These are phyloP conservation scores for Agrilus biguttatus DNA, from an alignment of 2,888 invertebrate genomes.

Conservation along the genomic window DNA sequence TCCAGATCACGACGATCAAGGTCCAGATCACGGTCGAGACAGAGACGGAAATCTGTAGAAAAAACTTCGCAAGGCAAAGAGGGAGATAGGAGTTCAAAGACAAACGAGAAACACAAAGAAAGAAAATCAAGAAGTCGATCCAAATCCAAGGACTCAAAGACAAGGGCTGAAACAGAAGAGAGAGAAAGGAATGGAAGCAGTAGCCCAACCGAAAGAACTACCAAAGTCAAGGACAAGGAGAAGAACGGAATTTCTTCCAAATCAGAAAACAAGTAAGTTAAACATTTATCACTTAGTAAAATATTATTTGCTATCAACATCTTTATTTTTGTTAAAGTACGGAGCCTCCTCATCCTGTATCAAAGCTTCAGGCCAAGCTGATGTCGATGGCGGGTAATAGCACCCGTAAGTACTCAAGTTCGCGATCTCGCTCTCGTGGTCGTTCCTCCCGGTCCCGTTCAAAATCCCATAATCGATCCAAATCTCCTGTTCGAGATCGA, in stretches of 20 bases:
- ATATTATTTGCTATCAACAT: background rate
- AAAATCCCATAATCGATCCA: slow-evolving; percentile 15
- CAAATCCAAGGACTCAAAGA: slow-evolving; percentile 14
- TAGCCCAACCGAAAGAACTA: slow-evolving; percentile 20
- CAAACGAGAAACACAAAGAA: slow-evolving; percentile 14
- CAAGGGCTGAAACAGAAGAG: slow-evolving; percentile 16
- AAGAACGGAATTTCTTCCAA: slow-evolving; percentile 19
- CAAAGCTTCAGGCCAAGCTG: slow-evolving; percentile 46
- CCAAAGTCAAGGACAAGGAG: slow-evolving; percentile 18
- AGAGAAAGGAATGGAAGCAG: slow-evolving; percentile 28
- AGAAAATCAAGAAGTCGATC: slow-evolving; percentile 18
- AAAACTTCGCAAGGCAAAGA: slow-evolving; percentile 13
- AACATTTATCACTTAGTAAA: background rate
- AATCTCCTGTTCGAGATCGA: slow-evolving; percentile 6
- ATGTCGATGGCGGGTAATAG: slow-evolving; percentile 44
- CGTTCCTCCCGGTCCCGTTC: slow-evolving; percentile 21
- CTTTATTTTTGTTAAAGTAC: slow-evolving; percentile 14
- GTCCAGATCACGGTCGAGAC: slow-evolving; percentile 20
- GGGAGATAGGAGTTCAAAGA: slow-evolving; percentile 10
- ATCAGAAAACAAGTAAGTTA: slow-evolving; percentile 15
- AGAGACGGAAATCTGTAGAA: slow-evolving; percentile 15
- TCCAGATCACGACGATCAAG: slow-evolving; percentile 16
- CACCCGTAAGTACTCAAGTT: slow-evolving; percentile 17
- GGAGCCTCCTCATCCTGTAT: slow-evolving; percentile 36
- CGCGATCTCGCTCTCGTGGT: slow-evolving; percentile 24